Evolutionary conservation across 1,140 invertebrate genomes (phyloP).

Genomic region (Drosophila nigromelanica): DNA sequence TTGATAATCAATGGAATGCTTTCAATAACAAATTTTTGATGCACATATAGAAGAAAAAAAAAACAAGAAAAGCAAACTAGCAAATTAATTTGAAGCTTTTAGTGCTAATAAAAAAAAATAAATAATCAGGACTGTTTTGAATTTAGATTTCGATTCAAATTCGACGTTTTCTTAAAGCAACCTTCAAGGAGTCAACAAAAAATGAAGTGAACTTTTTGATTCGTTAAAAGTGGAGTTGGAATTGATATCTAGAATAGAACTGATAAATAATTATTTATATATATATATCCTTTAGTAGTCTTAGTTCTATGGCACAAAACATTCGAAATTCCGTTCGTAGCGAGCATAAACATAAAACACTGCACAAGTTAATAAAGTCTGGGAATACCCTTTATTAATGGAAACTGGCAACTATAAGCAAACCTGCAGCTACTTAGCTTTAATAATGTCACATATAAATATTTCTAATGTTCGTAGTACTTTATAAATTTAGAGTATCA

Average conservation of each 20-base stretch:
- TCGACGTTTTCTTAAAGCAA: neutral
- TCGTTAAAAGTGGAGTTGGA: neutral
- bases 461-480: constrained; percentile 5
- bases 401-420: neutral
- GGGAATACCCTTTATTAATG: neutral
- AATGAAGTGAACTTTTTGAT: too few species aligned
- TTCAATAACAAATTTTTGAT: constrained; percentile 30
- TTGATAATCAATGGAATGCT: constrained; percentile 21
- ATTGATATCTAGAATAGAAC: neutral
- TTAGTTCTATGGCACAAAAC: constrained; percentile 53
- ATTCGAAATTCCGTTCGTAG: constrained; percentile 72
- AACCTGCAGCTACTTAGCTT: constrained; percentile 24
- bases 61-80: constrained; percentile 17
- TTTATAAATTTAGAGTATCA: constrained; percentile 1
- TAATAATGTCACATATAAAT: constrained; percentile 20
- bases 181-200: neutral
- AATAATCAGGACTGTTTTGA: neutral
- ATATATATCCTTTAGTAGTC: constrained; percentile 19
- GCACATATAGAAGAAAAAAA: constrained; percentile 41
- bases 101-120: constrained; percentile 30
- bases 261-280: neutral
- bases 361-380: constrained; percentile 19
- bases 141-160: neutral
- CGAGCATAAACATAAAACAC: constrained; percentile 9
- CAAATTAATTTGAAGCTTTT: constrained; percentile 41